phyloP scores from a whole-genome alignment of 2,113 vertebrate species.

The Naja naja region DNA sequence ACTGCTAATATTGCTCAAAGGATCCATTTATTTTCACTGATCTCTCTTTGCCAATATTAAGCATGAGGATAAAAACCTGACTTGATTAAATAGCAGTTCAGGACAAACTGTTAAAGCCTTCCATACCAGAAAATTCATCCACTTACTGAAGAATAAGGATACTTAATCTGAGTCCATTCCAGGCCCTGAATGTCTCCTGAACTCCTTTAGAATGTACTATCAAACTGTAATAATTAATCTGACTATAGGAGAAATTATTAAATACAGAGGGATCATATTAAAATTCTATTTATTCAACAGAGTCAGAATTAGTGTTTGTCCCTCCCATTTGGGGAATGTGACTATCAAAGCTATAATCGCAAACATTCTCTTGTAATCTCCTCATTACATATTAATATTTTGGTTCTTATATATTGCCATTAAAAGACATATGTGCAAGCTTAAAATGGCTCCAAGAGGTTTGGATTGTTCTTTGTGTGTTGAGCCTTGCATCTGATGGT shows the following conservation, averaged over 20 bases:
- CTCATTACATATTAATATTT: not conserved
- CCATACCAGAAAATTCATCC: not conserved
- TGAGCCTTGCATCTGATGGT: not conserved
- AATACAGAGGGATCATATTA: not conserved
- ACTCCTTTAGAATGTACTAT: not conserved
- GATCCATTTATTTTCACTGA: not conserved
- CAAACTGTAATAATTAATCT: not conserved
- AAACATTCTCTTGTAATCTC: not conserved
- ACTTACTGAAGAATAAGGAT: not conserved
- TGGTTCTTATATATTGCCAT: not conserved
- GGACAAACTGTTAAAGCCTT: not conserved
- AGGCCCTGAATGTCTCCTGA: not conserved
- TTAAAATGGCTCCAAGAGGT: not conserved
- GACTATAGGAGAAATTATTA: not conserved
- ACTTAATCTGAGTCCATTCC: not conserved
- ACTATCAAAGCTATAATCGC: not conserved
- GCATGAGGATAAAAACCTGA: not conserved
- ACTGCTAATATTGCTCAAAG: not conserved
- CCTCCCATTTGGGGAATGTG: not conserved
- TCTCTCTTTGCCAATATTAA: not conserved
- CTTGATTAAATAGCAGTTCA: not conserved
- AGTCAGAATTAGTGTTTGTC: not conserved
- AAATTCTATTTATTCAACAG: not conserved
- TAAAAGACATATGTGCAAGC: not conserved
- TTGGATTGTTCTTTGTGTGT: not conserved